Base-by-base conservation (phyloP, 2,113 vertebrate genomes). In the Anguilla japonica region DNA sequence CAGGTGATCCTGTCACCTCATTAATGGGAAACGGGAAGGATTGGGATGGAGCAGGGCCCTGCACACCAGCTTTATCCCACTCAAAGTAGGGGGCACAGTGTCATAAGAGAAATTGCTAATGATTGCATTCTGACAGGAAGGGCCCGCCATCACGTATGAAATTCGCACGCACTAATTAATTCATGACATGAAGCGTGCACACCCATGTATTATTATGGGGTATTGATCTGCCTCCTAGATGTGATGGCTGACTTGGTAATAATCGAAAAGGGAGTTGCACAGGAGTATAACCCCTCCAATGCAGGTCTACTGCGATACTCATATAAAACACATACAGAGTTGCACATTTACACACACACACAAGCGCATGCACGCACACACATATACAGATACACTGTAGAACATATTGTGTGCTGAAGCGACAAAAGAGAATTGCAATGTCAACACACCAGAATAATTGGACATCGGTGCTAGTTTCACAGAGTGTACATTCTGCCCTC, bases 1-100 rank as follows among this genome's bases (percentile, higher is more conserved):
- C 81, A 53, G 46, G 83, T 56, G 63, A 88, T 56, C 22, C 39
- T 71, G 46, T 75, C 57, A 84, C 83, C 87, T 93, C 86, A 91
- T 91, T 90, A 87, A 43, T 29, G 67, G 86, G 88, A 63, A 22
- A 14, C 13, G 50, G 34, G 15, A 41, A 80, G 79, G 79, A 41
- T 80, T 85, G 46, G 22, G 13, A 79, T 26, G 39, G 79, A 53
- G 67, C 84, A 63, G 83, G 41, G 56, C 71, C 34, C 83, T 81
- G 79, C 75, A 85, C 78, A 8, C 81, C 56, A 26, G 18, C 86
- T 81, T 82, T 60, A 78, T 29, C 82, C 56, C n/a, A 26, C 71
- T 80, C 79, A 80, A 39, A 80, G 29, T 15, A 75, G 41, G 63
- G 39, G 29, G 63, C 57, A 41, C 40, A 34, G 82, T 63, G 40